Percentiles rank a stretch among this genome's conserved stretches.
Conservation (phyloP, 2,113 vertebrate genomes). For the Geococcyx californianus region DNA sequence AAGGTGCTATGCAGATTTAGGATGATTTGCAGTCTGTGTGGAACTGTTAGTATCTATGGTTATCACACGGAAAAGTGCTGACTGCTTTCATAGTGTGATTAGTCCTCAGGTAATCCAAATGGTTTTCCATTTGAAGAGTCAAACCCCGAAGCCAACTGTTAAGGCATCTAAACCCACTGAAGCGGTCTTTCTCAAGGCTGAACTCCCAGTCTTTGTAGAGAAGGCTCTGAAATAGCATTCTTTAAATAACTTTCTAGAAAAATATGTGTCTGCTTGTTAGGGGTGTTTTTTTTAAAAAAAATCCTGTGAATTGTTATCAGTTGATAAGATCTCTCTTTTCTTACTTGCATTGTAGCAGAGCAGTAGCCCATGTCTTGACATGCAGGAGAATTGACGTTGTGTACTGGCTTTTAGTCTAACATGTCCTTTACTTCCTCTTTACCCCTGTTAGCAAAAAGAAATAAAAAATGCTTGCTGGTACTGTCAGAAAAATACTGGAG, state of each 20-base stretch:
- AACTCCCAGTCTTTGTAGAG: not conserved
- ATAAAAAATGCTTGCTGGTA: not conserved
- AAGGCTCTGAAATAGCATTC: not conserved
- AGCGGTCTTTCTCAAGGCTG: not conserved
- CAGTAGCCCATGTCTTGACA: not conserved
- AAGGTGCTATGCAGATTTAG: not conserved
- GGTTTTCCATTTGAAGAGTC: not conserved
- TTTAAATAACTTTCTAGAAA: not conserved
- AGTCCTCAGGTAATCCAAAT: not conserved
- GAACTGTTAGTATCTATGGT: not conserved
- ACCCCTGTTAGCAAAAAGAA: not conserved
- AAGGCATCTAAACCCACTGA: not conserved
- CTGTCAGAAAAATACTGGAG: not conserved
- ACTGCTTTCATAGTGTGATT: not conserved
- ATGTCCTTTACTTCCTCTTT: not conserved
- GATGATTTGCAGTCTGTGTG: not conserved
- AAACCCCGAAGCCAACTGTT: rapidly evolving
- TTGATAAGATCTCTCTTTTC: not conserved
- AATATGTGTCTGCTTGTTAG: rapidly evolving
- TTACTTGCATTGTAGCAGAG: not conserved
- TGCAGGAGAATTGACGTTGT: not conserved
- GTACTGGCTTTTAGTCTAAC: not conserved
- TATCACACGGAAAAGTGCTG: not conserved
- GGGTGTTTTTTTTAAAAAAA: not conserved
- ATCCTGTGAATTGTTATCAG: no score